A percentile compares a stretch with the other conserved stretches of the same genome.
Evolutionary conservation across 2,888 invertebrate genomes (phyloP).

Genomic region (Ophion obscuratus): DNA sequence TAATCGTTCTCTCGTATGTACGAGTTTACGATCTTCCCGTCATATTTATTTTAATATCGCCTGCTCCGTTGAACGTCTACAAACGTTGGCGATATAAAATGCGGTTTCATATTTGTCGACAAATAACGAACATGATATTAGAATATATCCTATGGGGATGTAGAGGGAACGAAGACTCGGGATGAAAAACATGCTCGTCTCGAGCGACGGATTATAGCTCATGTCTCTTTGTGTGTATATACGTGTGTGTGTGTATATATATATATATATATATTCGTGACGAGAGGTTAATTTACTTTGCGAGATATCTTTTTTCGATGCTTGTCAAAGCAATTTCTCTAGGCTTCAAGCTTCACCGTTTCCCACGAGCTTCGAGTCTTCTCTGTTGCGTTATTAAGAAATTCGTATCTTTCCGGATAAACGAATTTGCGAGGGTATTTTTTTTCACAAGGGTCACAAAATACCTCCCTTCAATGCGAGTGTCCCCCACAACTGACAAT

Average conservation of each 20-base stretch:
- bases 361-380: background rate
- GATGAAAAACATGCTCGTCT: constrained; percentile 30
- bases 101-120: constrained; percentile 26
- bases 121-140: constrained; percentile 34
- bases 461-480: background rate
- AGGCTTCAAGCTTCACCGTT: constrained; percentile 19
- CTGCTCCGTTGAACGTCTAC: constrained; percentile 22
- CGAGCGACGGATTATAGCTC: constrained; percentile 14
- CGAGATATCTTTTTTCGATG: constrained; percentile 36
- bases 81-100: constrained; percentile 25
- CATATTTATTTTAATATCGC: constrained; percentile 39
- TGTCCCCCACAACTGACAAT: background rate
- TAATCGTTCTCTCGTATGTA: background rate
- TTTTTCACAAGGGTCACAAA: background rate
- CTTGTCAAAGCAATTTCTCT: constrained; percentile 29
- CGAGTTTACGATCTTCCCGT: background rate
- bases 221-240: background rate
- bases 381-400: constrained; percentile 34
- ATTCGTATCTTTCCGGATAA: background rate
- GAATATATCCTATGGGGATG: constrained; percentile 24
- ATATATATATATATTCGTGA: constrained; percentile 19
- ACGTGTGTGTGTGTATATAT: background rate
- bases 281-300: constrained; percentile 31
- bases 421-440: constrained; percentile 1
- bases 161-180: constrained; percentile 1